Evolutionary conservation across 2,797 vertebrate species (phyloP).

Genomic region (Dryobates pubescens): DNA sequence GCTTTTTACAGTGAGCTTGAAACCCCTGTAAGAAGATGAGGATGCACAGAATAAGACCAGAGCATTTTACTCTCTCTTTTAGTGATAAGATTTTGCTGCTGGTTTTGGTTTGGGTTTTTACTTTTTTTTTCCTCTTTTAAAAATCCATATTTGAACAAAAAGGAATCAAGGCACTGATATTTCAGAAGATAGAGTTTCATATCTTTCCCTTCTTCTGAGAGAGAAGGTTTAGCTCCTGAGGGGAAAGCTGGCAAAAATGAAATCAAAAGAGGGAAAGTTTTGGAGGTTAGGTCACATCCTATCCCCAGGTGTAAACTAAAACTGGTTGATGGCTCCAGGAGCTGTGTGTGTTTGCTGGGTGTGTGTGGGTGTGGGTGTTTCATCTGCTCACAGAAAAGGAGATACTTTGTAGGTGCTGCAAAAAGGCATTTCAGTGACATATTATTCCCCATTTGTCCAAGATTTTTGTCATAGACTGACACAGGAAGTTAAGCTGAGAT

Average conservation of each 20-base stretch:
- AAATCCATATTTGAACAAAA: not conserved
- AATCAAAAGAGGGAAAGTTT: not conserved
- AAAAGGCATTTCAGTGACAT: not conserved
- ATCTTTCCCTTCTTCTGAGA: not conserved
- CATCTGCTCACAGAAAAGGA: not conserved
- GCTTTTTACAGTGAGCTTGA: not conserved
- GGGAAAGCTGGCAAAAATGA: not conserved
- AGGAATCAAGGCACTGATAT: not conserved
- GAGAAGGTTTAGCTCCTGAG: not conserved
- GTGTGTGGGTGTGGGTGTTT: not conserved
- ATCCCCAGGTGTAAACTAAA: not conserved
- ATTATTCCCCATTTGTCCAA: not conserved
- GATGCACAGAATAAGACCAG: not conserved
- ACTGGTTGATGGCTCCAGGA: not conserved
- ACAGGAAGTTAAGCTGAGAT: not conserved
- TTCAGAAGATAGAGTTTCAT: not conserved
- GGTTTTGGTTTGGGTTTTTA: too few species aligned
- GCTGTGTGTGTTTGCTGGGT: not conserved
- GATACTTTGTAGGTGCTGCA: not conserved
- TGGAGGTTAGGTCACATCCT: not conserved
- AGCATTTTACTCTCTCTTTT: not conserved
- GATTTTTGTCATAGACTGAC: not conserved
- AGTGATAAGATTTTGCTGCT: not conserved
- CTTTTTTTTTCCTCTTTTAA: not conserved
- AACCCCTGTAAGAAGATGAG: not conserved